phyloP scores from a whole-genome alignment of 35 echinoderm and acorn worm genomes.

The Amphiura filiformis region DNA sequence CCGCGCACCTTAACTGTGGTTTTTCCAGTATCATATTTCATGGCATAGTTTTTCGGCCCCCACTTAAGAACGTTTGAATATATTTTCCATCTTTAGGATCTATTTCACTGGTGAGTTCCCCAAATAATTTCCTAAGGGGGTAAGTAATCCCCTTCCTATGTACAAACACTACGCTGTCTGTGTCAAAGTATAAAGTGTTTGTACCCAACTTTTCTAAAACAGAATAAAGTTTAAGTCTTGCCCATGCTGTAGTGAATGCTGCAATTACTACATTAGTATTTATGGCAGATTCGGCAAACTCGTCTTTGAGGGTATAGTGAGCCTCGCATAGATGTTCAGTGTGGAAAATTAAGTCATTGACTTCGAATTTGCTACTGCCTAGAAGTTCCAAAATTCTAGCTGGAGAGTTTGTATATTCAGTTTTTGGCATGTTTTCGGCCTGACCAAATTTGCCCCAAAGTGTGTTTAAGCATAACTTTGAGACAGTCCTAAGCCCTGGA shows the following conservation, averaged over 20 bases:
- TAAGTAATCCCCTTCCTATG: constrained; percentile 8
- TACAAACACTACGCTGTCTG: constrained; percentile 58
- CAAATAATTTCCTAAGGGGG: constrained; percentile 43
- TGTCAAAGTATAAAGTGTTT: constrained; percentile 59
- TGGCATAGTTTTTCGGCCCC: constrained; percentile 57
- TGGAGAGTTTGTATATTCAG: constrained; percentile 9
- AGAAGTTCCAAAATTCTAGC: background rate
- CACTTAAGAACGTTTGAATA: constrained; percentile 38
- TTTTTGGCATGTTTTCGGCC: constrained; percentile 19
- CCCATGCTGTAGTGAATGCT: constrained; percentile 52
- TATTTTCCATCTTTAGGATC: constrained; percentile 20
- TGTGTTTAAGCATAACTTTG: constrained; percentile 48
- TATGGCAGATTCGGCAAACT: background rate
- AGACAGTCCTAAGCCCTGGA: constrained; percentile 23
- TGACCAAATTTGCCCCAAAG: constrained; percentile 74
- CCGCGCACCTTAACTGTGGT: constrained; percentile 42
- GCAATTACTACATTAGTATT: constrained; percentile 60
- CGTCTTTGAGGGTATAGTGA: background rate
- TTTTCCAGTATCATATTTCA: constrained; percentile 35
- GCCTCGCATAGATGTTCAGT: constrained; percentile 19
- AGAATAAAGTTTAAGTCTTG: constrained; percentile 64
- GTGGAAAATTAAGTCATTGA: constrained; percentile 20
- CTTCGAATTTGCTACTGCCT: background rate
- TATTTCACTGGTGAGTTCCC: constrained; percentile 63
- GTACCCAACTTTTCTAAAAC: constrained; percentile 43